Evolutionary conservation across 2,113 vertebrate species (phyloP), one percentile per base, ranked within the genome.

Genomic region (Hippocampus guttulatus): DNA sequence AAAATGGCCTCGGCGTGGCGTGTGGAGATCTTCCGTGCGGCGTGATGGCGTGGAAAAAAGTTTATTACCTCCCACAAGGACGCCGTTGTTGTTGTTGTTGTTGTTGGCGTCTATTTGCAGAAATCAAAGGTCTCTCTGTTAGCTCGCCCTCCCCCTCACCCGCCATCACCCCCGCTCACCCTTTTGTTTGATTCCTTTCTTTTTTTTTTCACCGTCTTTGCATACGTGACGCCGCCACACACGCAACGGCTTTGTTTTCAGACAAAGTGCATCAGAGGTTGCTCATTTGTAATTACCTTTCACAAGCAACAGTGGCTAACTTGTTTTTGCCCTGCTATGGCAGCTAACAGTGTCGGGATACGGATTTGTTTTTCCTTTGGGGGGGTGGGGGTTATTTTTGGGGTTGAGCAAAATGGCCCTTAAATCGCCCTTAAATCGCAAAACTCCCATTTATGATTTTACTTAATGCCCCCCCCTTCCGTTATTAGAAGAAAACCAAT

Each of bases 71-170:
- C 64, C 64, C 41, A 65, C 64, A 65, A 65, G 64, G 64, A 65
- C 43, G 41, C 14, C 64, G 64, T 65, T 65, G 64, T 65, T 65
- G 64, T 65, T 25, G 41, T 11, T 1, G 25, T 49, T 65, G 64
- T 65, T 47, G 64, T 11, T 1, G 25, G 47, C 64, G 23, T 47
- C 64, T 65, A 25, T 47, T 65, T 45, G 64, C 64, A 47, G 43
- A 65, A 65, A 65, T 65, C 64, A 65, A 65, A 65, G 64, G 64
- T 65, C 43, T 65, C 64, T 65, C 64, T 65, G 64, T 65, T 65
- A 47, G 64, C 41, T 18, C 5, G 2, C 63, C 63, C 40, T 41
- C 18, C 33, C 58, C 58, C 25, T 9, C 27, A 30, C 25, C 57
- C 57, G 23, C 20, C 57, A 27, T 23, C 54, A 10, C 54, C 54